Evolutionary conservation across 2,888 invertebrate species (phyloP).

Genomic region (Eristalis tenax): DNA sequence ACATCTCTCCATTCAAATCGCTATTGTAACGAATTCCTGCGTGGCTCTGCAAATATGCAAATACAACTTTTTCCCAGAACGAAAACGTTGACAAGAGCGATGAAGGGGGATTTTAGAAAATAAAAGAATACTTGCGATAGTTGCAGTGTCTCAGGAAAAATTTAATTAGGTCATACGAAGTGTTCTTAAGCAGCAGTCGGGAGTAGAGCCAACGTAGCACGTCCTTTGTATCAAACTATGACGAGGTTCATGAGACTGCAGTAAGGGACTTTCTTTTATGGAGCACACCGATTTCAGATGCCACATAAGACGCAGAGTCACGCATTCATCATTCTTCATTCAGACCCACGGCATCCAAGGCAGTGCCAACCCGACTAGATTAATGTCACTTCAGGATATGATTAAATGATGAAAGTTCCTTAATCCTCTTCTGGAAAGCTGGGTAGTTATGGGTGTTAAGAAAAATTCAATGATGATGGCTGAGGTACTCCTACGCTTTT

Average conservation of each 20-base stretch:
- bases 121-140: background rate
- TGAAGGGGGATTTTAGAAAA: conserved; percentile 11
- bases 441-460: conserved; percentile 48
- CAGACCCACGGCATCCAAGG: background rate
- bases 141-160: conserved; percentile 23
- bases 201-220: too few relatives aligned
- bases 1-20: conserved; percentile 12
- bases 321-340: background rate
- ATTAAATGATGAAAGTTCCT: conserved; percentile 52
- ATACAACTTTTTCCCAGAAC: background rate
- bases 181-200: background rate
- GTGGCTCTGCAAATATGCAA: background rate
- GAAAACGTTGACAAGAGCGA: background rate
- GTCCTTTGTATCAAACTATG: background rate
- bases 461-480: conserved; percentile 5
- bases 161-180: conserved; percentile 51
- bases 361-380: conserved; percentile 26
- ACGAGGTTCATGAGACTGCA: background rate
- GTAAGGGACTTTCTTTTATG: background rate
- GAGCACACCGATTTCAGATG: background rate
- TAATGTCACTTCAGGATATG: conserved; percentile 54
- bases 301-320: background rate
- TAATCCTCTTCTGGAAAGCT: conserved; percentile 49
- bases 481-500: background rate
- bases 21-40: background rate